Evolutionary conservation across 2,113 vertebrate species (phyloP), one percentile per base, ranked within the genome.

Genomic region (Puntigrus tetrazona): DNA sequence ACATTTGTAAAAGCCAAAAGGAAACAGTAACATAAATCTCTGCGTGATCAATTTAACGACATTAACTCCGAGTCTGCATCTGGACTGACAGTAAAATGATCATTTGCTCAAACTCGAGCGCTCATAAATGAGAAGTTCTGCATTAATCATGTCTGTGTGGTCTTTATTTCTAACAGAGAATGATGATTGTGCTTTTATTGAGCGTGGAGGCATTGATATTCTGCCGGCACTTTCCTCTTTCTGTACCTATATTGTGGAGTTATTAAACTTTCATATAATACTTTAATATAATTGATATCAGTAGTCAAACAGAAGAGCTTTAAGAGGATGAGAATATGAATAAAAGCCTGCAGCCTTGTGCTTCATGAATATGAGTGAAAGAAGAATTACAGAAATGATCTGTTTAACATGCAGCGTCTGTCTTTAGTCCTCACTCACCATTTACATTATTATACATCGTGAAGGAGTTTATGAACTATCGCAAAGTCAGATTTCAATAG

Each of bases 281-380:
- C 7, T 67, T 36, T 18, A 67, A 36, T 67, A 36, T 22, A 22
- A 67, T 36, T 67, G 65, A 67, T 67, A 67, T 67, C 65, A 67
- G 65, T 36, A 67, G 18, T 67, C 63, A 67, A 67, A 67, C 16
- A 36, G 63, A 67, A 22, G 31, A 22, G 34, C 7, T 20, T 36
- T 36, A 67, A 67, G 31, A 36, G 18, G 65, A 67, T 36, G 31
- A 67, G 20, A 5, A 67, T 55, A 55, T 9, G 3, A 36, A 67
- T 67, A 67, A 67, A 67, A 20, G 31, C 31, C 31, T 20, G 65
- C 31, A 22, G 3, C 65, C 4, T 0, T 4, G 65, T 67, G 31
- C 20, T 36, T 67, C 65, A 67, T 67, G 65, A 67, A 67, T 67
- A 67, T 36, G 18, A 67, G 65, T 67, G 18, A 67, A 36, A 36